Evolutionary conservation across 2,113 vertebrate genomes (phyloP).

Genomic region (Heteronetta atricapilla): DNA sequence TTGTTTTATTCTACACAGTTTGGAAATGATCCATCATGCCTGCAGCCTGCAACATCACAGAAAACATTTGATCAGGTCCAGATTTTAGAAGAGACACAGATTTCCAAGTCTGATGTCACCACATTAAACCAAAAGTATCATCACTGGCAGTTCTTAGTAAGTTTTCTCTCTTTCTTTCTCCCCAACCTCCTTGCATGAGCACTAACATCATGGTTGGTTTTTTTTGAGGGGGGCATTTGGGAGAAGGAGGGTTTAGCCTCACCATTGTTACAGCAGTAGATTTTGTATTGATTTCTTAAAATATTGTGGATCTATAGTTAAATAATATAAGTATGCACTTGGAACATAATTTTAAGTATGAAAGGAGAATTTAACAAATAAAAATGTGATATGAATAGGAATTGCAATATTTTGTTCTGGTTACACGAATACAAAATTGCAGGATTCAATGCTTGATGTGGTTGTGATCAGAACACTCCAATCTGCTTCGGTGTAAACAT

Average conservation of each 20-base stretch:
- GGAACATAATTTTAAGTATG: not conserved
- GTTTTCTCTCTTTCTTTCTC: slow-evolving; percentile 7
- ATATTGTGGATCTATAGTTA: accelerated
- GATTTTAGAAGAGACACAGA: slow-evolving; percentile 66
- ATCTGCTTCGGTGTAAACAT: accelerated
- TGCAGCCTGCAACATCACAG: slow-evolving; percentile 59
- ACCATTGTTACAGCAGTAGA: accelerated
- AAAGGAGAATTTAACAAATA: not conserved
- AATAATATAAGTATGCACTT: not conserved
- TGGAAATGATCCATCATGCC: slow-evolving; percentile 74
- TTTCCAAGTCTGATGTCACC: slow-evolving; percentile 57
- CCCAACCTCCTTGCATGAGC: not conserved
- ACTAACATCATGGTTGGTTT: not conserved
- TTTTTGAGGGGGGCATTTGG: not conserved
- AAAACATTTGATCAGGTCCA: slow-evolving; percentile 45
- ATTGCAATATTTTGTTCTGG: not conserved
- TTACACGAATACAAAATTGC: accelerated
- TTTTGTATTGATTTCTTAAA: not conserved
- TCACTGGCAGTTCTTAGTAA: slow-evolving; percentile 75
- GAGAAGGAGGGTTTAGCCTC: not conserved
- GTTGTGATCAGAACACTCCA: not conserved
- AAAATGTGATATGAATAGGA: not conserved
- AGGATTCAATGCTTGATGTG: not conserved
- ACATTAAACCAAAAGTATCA: slow-evolving; percentile 55
- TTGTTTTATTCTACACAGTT: slow-evolving; percentile 56